Conservation (phyloP, 2,113 vertebrate genomes). For the Acanthochromis polyacanthus region DNA sequence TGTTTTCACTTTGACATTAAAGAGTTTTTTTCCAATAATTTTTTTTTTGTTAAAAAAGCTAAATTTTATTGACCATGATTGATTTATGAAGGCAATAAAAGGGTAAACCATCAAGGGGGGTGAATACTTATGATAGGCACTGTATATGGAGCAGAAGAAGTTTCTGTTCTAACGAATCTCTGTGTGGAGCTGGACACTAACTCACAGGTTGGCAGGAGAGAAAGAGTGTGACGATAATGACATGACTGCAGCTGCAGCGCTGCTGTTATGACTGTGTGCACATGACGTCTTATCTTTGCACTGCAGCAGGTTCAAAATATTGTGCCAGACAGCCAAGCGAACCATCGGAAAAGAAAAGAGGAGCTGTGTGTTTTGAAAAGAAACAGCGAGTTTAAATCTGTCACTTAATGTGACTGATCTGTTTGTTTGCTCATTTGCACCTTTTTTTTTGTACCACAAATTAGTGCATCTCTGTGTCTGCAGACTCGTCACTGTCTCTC, state of each 20-base stretch:
- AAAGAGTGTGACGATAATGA: conserved; percentile 24
- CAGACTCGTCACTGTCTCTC: background rate
- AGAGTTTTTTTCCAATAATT: too few relatives aligned
- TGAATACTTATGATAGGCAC: too few relatives aligned
- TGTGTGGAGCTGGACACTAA: conserved; percentile 29
- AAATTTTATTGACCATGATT: too few relatives aligned
- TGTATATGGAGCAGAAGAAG: conserved; percentile 46
- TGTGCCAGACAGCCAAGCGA: conserved; percentile 16
- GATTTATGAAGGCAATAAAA: too few relatives aligned
- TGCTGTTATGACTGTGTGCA: conserved; percentile 16
- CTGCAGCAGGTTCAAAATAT: conserved; percentile 3
- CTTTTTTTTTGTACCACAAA: conserved; percentile 21
- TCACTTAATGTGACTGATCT: background rate
- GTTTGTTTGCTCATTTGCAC: conserved; percentile 15
- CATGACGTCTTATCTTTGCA: conserved; percentile 38
- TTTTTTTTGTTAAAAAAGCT: too few relatives aligned
- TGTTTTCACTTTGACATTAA: too few relatives aligned
- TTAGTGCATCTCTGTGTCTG: background rate
- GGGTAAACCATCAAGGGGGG: too few relatives aligned
- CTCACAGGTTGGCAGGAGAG: conserved; percentile 39
- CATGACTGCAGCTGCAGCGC: conserved; percentile 10
- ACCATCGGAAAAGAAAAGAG: conserved; percentile 5
- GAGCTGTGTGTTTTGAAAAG: background rate
- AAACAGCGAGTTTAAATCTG: background rate
- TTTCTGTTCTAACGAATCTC: conserved; percentile 47